Percentiles rank a stretch among this genome's conserved stretches.
phyloP scores from a whole-genome alignment of 1,140 invertebrate genomes.

The Zaprionus capensis region DNA sequence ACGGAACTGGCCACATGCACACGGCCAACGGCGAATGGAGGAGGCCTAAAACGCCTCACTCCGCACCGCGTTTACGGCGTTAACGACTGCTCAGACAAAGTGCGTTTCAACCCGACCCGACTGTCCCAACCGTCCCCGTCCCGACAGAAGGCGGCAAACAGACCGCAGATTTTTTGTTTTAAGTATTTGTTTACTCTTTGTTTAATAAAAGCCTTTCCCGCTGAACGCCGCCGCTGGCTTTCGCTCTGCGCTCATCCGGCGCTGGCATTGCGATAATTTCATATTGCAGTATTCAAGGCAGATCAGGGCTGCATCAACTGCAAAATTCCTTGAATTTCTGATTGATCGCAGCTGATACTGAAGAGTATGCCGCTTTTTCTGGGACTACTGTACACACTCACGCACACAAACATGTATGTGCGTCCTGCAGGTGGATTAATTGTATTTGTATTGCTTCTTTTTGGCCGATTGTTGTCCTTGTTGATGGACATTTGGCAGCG shows the following conservation, averaged over 20 bases:
- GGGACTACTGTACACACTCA: not conserved
- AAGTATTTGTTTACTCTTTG: not conserved
- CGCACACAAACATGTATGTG: not conserved
- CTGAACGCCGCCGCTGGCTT: not conserved
- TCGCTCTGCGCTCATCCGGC: no score
- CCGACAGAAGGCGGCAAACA: not conserved
- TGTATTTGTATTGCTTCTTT: slow-evolving; percentile 66
- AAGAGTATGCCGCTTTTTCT: not conserved
- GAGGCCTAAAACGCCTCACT: slow-evolving; percentile 5
- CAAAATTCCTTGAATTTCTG: not conserved
- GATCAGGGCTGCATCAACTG: not conserved
- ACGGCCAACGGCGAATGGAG: not conserved
- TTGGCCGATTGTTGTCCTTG: slow-evolving; percentile 32
- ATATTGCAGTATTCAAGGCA: not conserved
- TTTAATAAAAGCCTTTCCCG: not conserved
- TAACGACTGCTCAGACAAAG: slow-evolving; percentile 48
- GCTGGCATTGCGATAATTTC: not conserved
- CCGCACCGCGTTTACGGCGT: slow-evolving; percentile 44
- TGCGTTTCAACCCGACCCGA: slow-evolving; percentile 11
- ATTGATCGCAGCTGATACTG: not conserved
- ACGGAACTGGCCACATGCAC: slow-evolving; percentile 11
- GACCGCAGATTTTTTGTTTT: slow-evolving; percentile 5
- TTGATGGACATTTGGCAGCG: slow-evolving; percentile 14
- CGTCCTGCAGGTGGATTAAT: slow-evolving; percentile 59
- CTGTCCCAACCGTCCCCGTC: not conserved